Base-by-base conservation (phyloP, 92 coral and sea anemone species). In the Galaxea fascicularis region DNA sequence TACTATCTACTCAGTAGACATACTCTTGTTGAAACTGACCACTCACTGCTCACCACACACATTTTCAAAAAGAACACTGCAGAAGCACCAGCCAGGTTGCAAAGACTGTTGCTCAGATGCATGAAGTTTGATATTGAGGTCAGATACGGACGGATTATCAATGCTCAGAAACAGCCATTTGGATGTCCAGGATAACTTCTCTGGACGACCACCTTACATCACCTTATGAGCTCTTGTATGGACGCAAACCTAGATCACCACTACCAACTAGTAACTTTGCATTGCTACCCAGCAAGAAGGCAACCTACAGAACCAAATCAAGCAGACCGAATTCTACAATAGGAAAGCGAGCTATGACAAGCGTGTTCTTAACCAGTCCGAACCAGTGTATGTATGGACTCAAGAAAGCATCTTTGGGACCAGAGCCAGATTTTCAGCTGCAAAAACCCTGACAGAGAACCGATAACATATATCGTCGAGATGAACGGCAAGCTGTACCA, bases 351-450 rank as follows among this genome's bases (percentile, higher is more conserved):
- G 82, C 51, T 20, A 27, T 29, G 82, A 89, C 78, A 71, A 72
- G 74, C 44, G 65, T 75, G 63, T 62, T 28, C 60, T 89, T 17
- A 62, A 22, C 80, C 78, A 69, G 41, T 24, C 25, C 0, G 89
- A 89, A 45, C 77, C 85, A 71, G 90, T 86, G 74, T 81, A 71
- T 60, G 77, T 86, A n/a, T 68, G 79, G 84, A 86, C 60, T 86
- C 87, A 15, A 65, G 29, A 11, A 86, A 68, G 64, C 66, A 49
- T 49, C 68, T 81, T 26, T 90, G 91, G 93, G 80, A 82, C 73
- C 77, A 31, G 24, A 88, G 54, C 51, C 66, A 20, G 64, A 73
- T 87, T 15, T 71, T 80, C 62, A 73, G 29, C 52, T 44, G 17
- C 25, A 82, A 10, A 8, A 46, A 70, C 82, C 92, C 92, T 15